phyloP scores from a whole-genome alignment of 2,888 invertebrate species.

The Lobophora halterata region DNA sequence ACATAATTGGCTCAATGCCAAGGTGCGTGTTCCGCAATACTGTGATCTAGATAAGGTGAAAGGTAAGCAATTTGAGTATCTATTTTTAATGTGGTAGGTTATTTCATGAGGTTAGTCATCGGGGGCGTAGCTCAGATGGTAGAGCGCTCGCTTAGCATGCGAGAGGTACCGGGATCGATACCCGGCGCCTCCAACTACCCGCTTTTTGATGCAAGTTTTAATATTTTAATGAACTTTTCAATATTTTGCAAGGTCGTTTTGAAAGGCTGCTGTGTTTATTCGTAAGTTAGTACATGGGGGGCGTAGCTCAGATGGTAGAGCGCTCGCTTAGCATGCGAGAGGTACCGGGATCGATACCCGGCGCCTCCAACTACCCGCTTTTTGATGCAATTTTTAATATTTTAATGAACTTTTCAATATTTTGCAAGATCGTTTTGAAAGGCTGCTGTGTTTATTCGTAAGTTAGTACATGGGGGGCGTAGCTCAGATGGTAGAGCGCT shows the following conservation, averaged over 20 bases:
- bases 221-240: no score
- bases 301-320: constrained; percentile 79
- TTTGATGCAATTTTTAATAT: constrained; percentile 15
- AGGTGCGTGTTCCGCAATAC: constrained; percentile 14
- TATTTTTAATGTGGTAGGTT: constrained; percentile 7
- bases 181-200: no score
- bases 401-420: no score
- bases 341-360: constrained; percentile 82
- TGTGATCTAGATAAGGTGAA: constrained; percentile 32
- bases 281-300: constrained; percentile 26
- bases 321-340: constrained; percentile 82
- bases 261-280: no score
- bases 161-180: no score
- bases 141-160: no score
- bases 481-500: constrained; percentile 82
- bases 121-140: no score
- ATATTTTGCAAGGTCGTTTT: no score
- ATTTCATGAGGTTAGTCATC: no score
- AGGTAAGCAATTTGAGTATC: constrained; percentile 27
- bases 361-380: constrained; percentile 61
- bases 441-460: no score
- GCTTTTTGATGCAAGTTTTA: no score
- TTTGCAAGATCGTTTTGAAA: no score
- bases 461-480: constrained; percentile 26
- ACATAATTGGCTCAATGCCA: constrained; percentile 25